Evolutionary conservation across 2,113 vertebrate genomes (phyloP).

Genomic region (Thamnophis sirtalis): DNA sequence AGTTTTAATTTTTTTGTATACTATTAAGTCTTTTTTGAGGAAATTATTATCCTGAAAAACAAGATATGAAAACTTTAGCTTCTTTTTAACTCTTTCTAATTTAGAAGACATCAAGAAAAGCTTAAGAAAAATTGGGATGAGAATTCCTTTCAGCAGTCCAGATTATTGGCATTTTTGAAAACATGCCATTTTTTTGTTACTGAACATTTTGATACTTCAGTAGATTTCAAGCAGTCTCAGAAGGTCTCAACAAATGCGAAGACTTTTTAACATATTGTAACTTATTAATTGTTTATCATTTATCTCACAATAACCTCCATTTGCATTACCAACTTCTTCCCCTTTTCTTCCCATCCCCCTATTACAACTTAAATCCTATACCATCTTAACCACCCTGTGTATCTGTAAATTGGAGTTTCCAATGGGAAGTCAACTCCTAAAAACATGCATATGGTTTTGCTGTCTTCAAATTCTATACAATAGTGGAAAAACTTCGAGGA

Average conservation of each 20-base stretch:
- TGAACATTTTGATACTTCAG: not conserved
- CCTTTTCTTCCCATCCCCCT: too few species aligned
- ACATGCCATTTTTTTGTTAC: not conserved
- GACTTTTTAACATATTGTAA: not conserved
- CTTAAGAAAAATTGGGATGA: constrained; percentile 72
- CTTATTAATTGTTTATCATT: not conserved
- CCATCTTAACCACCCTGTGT: not conserved
- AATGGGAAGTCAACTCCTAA: not conserved
- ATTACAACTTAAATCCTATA: not conserved
- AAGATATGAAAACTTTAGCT: constrained; percentile 46
- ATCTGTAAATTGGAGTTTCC: not conserved
- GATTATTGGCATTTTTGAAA: not conserved
- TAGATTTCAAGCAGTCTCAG: not conserved
- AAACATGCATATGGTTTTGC: not conserved
- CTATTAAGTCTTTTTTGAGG: not conserved
- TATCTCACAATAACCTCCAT: not conserved
- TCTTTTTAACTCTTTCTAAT: constrained; percentile 79
- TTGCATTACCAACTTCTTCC: not conserved
- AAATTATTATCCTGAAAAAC: not conserved
- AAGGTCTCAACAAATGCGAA: not conserved
- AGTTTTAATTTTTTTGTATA: not conserved
- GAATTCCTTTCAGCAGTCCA: not conserved
- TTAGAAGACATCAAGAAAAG: constrained; percentile 89
- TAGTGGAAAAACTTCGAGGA: not conserved
- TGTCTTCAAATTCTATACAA: not conserved